A percentile compares a stretch with the other conserved stretches of the same genome.
phyloP scores from a whole-genome alignment of 2,113 vertebrate species.

The Andinoacara biseriatus region DNA sequence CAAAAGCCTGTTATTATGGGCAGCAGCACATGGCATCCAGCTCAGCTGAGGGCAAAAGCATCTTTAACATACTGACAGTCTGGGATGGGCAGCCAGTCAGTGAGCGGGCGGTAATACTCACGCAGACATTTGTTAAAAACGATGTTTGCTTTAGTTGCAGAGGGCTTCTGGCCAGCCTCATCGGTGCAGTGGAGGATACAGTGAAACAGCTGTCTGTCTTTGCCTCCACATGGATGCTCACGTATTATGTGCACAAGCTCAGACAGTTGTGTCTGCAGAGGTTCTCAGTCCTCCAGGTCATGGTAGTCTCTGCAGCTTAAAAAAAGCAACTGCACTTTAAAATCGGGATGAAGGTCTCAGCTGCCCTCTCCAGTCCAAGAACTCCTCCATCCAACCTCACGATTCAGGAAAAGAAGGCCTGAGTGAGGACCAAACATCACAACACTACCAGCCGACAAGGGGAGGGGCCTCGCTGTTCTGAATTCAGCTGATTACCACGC shows the following conservation, averaged over 20 bases:
- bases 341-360: too few relatives aligned
- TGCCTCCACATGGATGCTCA: neutral
- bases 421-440: too few relatives aligned
- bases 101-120: neutral
- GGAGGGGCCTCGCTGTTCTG: too few relatives aligned
- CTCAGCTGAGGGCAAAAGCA: slow-evolving; percentile 39
- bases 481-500: too few relatives aligned
- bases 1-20: slow-evolving; percentile 62
- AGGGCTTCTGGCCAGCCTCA: neutral
- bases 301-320: too few relatives aligned
- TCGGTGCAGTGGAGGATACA: neutral
- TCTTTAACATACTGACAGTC: slow-evolving; percentile 14
- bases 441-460: too few relatives aligned
- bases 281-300: too few relatives aligned
- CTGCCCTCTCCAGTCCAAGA: too few relatives aligned
- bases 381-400: too few relatives aligned
- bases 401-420: too few relatives aligned
- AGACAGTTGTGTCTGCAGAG: too few relatives aligned
- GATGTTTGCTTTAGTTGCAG: neutral
- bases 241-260: neutral
- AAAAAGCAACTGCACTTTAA: too few relatives aligned
- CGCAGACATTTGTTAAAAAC: neutral
- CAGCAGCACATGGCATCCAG: slow-evolving; percentile 48
- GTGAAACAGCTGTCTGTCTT: neutral
- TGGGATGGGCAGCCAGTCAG: neutral